Evolutionary conservation across 2,113 vertebrate species (phyloP).

Genomic region (Pedetes capensis): DNA sequence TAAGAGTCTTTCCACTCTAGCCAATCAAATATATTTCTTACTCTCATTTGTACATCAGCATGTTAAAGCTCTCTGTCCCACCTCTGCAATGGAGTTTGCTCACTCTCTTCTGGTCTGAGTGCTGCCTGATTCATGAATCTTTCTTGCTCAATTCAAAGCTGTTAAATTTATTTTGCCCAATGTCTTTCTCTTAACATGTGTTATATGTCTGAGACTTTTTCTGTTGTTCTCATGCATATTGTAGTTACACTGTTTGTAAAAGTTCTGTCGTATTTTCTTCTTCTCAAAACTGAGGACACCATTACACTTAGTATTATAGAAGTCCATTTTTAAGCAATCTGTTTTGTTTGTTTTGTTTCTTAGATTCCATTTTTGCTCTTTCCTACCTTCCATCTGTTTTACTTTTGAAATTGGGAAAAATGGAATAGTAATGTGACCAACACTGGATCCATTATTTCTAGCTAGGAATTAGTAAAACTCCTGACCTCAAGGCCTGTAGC

Average conservation of each 20-base stretch:
- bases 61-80: not conserved
- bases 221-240: not conserved
- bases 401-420: constrained; percentile 21
- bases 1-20: not conserved
- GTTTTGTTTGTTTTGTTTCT: not conserved
- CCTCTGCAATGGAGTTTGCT: no score
- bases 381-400: not conserved
- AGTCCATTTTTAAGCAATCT: not conserved
- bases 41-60: not conserved
- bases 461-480: not conserved
- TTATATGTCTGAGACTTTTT: not conserved
- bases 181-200: not conserved
- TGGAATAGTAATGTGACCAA: not conserved
- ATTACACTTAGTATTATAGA: not conserved
- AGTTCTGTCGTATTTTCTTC: not conserved
- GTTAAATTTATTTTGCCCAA: not conserved
- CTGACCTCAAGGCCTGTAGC: not conserved
- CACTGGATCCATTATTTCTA: not conserved
- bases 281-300: not conserved
- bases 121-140: not conserved
- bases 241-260: not conserved
- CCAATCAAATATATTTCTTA: not conserved
- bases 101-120: not conserved
- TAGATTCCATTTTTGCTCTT: not conserved
- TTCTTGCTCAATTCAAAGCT: not conserved